Percentiles rank a stretch among this genome's conserved stretches.
Evolutionary conservation across 2,113 vertebrate species (phyloP).

Genomic region (Numida meleagris): DNA sequence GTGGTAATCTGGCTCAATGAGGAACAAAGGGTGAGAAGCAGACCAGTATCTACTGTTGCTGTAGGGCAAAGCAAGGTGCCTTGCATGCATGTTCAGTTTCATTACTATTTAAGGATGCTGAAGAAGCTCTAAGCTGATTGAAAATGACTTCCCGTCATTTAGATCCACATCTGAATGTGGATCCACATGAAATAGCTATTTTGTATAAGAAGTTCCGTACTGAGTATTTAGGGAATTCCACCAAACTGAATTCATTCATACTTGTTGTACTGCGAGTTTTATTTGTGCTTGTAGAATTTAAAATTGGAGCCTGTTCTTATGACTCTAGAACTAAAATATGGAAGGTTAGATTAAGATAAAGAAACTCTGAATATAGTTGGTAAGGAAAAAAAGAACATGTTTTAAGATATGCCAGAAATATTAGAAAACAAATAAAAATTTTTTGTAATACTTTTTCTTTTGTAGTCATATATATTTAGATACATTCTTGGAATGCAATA

Average conservation of each 20-base stretch:
- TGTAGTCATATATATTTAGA: background rate
- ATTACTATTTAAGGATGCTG: conserved; percentile 67
- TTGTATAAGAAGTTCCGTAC: background rate
- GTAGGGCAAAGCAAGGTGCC: conserved; percentile 52
- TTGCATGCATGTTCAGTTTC: conserved; percentile 58
- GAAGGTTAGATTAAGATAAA: conserved; percentile 19
- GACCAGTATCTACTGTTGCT: background rate
- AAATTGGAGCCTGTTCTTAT: background rate
- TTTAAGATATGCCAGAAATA: background rate
- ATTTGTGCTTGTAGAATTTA: conserved; percentile 2
- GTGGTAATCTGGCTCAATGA: conserved; percentile 47
- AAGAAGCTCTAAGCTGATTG: conserved; percentile 61
- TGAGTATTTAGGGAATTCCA: conserved; percentile 25
- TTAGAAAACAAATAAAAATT: background rate
- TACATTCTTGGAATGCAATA: background rate
- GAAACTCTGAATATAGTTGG: background rate
- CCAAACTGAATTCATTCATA: conserved; percentile 8
- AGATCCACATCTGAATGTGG: background rate
- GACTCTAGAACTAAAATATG: conserved; percentile 13
- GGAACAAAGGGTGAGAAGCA: conserved; percentile 49
- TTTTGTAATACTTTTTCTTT: background rate
- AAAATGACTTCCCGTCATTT: no score
- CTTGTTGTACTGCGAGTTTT: conserved; percentile 26
- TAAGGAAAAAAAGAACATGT: background rate
- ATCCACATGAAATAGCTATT: conserved; percentile 40